Evolutionary conservation across 1,140 invertebrate genomes (phyloP).

Genomic region (Caenorhabditis brenneri): DNA sequence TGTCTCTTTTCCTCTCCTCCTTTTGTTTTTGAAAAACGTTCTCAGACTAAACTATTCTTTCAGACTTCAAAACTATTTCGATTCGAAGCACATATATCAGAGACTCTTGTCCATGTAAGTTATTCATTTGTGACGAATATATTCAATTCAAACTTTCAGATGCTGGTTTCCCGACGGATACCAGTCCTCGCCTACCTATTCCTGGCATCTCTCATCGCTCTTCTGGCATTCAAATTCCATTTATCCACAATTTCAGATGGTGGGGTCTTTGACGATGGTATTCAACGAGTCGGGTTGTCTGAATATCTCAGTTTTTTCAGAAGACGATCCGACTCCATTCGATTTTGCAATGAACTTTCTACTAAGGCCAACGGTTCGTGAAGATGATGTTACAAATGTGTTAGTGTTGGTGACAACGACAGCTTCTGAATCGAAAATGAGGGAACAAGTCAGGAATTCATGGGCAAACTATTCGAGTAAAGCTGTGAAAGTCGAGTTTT

Average conservation of each 20-base stretch:
- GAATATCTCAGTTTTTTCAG: background rate
- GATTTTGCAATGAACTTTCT: background rate
- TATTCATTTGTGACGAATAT: background rate
- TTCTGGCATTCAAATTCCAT: background rate
- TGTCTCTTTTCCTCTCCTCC: background rate
- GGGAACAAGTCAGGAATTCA: background rate
- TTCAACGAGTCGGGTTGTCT: background rate
- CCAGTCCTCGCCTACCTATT: conserved; percentile 3
- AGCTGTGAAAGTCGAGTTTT: background rate
- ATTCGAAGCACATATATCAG: background rate
- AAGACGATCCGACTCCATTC: background rate
- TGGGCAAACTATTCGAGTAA: background rate
- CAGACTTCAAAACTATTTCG: background rate
- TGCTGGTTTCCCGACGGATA: conserved; percentile 15
- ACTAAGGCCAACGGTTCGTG: background rate
- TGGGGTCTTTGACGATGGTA: conserved; percentile 15
- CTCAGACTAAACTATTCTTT: background rate
- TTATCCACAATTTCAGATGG: background rate
- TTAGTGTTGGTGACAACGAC: conserved; percentile 1
- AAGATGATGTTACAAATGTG: background rate
- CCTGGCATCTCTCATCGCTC: background rate
- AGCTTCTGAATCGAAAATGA: background rate
- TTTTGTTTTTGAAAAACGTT: background rate
- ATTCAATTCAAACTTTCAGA: background rate
- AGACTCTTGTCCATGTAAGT: background rate